Base-by-base conservation (phyloP, 2,888 invertebrate genomes). In the Caenorhabditis sulstoni region DNA sequence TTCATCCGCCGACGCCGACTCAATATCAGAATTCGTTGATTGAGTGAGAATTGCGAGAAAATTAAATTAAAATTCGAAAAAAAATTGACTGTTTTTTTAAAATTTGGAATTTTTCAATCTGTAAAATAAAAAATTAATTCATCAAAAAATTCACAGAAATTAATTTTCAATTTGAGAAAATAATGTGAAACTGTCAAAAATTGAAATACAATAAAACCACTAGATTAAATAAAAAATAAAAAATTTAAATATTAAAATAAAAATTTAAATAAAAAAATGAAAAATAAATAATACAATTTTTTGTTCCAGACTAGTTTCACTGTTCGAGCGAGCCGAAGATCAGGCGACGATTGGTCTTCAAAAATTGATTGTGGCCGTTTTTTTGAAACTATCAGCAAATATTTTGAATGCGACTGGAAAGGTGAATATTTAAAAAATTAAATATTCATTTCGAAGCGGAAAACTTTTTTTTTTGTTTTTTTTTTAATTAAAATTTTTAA, bases 21-120 rank as follows among this genome's bases (percentile, higher is more conserved):
- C 74, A 79, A 44, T 74, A 74, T 61, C 74, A 74, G 22, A 74
- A 37, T 53, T 68, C 74, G 14, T 37, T 79, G 22, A 79, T 59
- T 18, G 79, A 79, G 74, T 79, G 50, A n/a, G 59, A 22, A 41
- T 73, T 59, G n/a, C 37, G 37, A 8, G 16, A 37, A 9, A 52
- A 20, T n/a, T 37, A 8, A n/a, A n/a, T n/a, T n/a, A n/a, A n/a
- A n/a, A n/a, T n/a, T n/a, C n/a, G n/a, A n/a, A n/a, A n/a, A n/a
- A n/a, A n/a, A n/a, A n/a, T n/a, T n/a, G n/a, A n/a, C n/a, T n/a
- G n/a, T n/a, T n/a, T n/a, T n/a, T n/a, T n/a, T n/a, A n/a, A n/a
- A n/a, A n/a, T n/a, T n/a, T n/a, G n/a, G n/a, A n/a, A n/a, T n/a
- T n/a, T n/a, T n/a, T n/a, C n/a, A n/a, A n/a, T n/a, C n/a, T n/a